Conservation (phyloP, 2,888 invertebrate genomes). For the Eupithecia exiguata region DNA sequence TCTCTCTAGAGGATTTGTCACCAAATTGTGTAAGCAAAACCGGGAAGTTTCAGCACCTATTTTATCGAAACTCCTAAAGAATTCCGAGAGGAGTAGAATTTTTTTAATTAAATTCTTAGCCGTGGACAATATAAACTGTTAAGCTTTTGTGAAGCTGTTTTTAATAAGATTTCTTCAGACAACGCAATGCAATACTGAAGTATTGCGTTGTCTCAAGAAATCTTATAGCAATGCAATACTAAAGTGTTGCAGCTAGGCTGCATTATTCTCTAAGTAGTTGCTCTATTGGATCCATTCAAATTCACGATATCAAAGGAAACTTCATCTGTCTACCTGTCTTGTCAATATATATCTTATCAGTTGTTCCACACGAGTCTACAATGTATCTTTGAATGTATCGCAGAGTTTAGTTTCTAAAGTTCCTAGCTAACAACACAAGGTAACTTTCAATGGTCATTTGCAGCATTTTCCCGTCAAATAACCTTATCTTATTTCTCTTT, state of each 20-base stretch:
- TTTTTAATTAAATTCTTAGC: constrained; percentile 45
- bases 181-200: not conserved
- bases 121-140: constrained; percentile 40
- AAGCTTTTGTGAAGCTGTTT: constrained; percentile 33
- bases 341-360: not conserved
- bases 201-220: too few relatives aligned
- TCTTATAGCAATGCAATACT: not conserved
- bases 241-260: not conserved
- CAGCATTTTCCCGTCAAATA: too few relatives aligned
- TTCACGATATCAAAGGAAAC: not conserved
- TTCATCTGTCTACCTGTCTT: not conserved
- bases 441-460: not conserved
- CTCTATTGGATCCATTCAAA: not conserved
- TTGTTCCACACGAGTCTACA: not conserved
- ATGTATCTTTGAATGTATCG: not conserved
- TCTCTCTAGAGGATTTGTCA: constrained; percentile 52
- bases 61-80: constrained; percentile 34
- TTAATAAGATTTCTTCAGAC: not conserved
- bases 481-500: too few relatives aligned
- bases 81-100: constrained; percentile 34
- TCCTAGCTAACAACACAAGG: not conserved
- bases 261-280: not conserved
- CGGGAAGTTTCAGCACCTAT: constrained; percentile 44
- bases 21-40: constrained; percentile 51
- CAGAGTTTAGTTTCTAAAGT: not conserved